Evolutionary conservation across 2,888 invertebrate species (phyloP), one percentile per base, ranked within the genome.

Genomic region (Dryobotodes eremita): DNA sequence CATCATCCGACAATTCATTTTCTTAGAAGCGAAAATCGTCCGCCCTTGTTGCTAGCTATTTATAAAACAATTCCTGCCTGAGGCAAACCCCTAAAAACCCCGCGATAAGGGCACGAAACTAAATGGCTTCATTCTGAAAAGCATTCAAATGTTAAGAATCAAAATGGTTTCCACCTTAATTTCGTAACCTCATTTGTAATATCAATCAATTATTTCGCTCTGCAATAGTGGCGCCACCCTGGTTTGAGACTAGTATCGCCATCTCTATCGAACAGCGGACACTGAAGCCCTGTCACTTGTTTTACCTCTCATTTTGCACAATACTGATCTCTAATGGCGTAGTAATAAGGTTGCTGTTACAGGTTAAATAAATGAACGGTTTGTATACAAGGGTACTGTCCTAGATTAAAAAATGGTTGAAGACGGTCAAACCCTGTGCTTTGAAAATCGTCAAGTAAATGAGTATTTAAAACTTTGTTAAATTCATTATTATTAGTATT

Each of bases 361-460:
- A 31, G 10, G 57, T 23, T 15, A 71, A 48, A 50, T 59, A 31
- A 64, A 31, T 15, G n/a, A 50, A 46, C 26, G 2, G 46, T 46
- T 10, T n/a, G 20, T 53, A 73, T 15, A 65, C 13, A 59, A n/a
- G 57, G 50, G n/a, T 26, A 50, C 53, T 23, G 53, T 17, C 65
- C 6, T 5, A 79, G 82, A 79, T 23, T 66, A 81, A 53, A 31
- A 59, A 81, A 59, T 66, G 7, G 15, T 57, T 26, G n/a, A 36
- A 79, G 79, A 65, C 0, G n/a, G n/a, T 11, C 20, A 10, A 26
- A n/a, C 1, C n/a, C 17, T 79, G 72, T 42, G 79, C 31, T 59
- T 53, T 81, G 15, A 62, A 53, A 42, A 46, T n/a, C 15, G 15
- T 55, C 46, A 2, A 20, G 26, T 31, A 42, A 20, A 42, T n/a